These are phyloP conservation scores for Halcyon chelicuti DNA, from an alignment of 2,797 vertebrate species.

Conservation along the genomic window DNA sequence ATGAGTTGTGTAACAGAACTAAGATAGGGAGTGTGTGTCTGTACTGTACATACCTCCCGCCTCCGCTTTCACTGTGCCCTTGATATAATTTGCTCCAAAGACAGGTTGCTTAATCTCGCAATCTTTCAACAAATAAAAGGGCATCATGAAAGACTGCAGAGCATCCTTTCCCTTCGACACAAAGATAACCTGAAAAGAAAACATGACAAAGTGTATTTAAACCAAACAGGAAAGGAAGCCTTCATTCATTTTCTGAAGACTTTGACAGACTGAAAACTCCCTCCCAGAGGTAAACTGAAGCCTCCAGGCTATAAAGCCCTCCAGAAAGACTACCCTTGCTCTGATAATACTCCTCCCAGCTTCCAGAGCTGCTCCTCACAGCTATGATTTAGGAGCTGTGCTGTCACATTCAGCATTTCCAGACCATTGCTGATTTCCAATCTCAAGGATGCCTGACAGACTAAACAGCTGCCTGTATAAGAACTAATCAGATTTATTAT, in stretches of 20 bases:
- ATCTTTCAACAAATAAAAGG: conserved; percentile 95
- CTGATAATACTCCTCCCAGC: not conserved
- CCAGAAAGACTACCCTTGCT: not conserved
- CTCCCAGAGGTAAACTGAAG: not conserved
- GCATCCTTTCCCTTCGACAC: conserved; percentile 90
- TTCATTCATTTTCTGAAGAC: not conserved
- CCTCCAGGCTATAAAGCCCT: not conserved
- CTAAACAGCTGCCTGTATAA: not conserved
- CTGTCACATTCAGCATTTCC: not conserved
- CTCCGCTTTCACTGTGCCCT: conserved; percentile 89
- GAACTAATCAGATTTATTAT: conserved; percentile 43
- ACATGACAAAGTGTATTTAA: not conserved
- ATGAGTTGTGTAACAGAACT: not conserved
- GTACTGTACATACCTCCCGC: conserved; percentile 84
- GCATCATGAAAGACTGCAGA: conserved; percentile 97
- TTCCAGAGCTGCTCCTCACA: not conserved
- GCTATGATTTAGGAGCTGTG: not conserved
- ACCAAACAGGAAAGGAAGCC: not conserved
- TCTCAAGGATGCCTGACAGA: not conserved
- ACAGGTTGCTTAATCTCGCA: conserved; percentile 98
- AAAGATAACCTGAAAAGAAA: conserved; percentile 89
- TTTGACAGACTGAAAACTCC: not conserved
- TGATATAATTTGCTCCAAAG: conserved; percentile 96
- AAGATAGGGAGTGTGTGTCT: not conserved
- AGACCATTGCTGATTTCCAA: conserved; percentile 19